Evolutionary conservation across 2,797 vertebrate species (phyloP), one percentile per base, ranked within the genome.

Genomic region (Tokudaia muenninki): DNA sequence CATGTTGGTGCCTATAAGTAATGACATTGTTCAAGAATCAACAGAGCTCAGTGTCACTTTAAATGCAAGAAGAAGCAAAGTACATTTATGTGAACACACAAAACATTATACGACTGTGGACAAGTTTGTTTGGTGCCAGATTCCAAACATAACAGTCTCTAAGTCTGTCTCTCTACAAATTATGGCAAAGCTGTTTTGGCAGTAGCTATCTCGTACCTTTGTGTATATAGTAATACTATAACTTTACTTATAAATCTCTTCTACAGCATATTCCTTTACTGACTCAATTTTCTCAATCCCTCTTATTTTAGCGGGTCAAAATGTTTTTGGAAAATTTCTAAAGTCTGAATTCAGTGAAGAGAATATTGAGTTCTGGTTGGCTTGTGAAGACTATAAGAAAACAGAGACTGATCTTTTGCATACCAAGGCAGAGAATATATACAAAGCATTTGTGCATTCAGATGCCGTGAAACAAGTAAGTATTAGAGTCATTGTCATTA

Each of bases 261-360:
- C 34, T 82, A 93, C 22, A 31, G 26, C 19, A 55, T 95, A 94
- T 57, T 96, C 59, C 75, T 57, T 57, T 13, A 37, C 37, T 31
- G 0, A 11, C 74, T 52, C 44, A 80, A 83, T 82, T 41, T 88
- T 89, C 77, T 97, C 3, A 37, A 61, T n/a, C 37, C 6, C 0
- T 21, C 2, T 77, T 7, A 97, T 92, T 97, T 63, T 84, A 99
- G 99, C 96, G 94, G 99, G 99, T 41, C 98, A 98, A 96, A 95
- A 96, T 9, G 65, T 98, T 65, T 99, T 99, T 92, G 96, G 98
- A 83, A 98, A 98, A 90, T 99, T 99, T 89, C 97, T 99, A 13
- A 98, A 98, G 93, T 98, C 98, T n/a, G 99, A 99, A 78, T 99
- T 98, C 98, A 99, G 99, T 0, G 99, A 99, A 91, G 99, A 99